phyloP scores from a whole-genome alignment of 2,888 invertebrate genomes.

The Proisotoma minuta region DNA sequence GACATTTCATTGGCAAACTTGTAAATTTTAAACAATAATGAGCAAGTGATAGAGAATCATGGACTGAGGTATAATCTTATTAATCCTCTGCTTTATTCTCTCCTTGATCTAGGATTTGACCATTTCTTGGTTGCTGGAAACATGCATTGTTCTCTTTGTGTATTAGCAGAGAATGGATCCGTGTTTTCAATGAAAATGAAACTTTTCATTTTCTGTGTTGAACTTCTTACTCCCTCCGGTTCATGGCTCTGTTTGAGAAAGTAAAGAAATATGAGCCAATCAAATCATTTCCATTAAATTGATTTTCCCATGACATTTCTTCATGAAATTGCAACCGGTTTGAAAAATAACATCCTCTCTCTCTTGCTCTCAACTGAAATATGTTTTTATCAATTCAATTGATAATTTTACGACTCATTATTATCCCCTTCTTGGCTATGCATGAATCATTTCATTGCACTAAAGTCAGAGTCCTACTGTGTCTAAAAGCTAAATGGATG shows the following conservation, averaged over 20 bases:
- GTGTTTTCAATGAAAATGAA: no score
- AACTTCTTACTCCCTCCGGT: no score
- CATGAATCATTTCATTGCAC: neutral
- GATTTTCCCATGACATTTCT: slow-evolving; percentile 24
- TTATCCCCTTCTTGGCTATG: neutral
- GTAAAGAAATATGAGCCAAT: slow-evolving; percentile 6
- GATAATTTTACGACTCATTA: slow-evolving; percentile 6
- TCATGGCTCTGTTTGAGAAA: no score
- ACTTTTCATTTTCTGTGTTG: no score
- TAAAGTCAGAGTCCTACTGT: neutral
- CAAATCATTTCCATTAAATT: slow-evolving; percentile 18
- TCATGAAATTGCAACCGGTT: neutral
- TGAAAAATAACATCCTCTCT: neutral
- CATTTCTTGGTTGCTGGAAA: no score
- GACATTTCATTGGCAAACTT: slow-evolving; percentile 6
- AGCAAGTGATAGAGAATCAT: slow-evolving; percentile 9
- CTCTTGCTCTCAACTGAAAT: neutral
- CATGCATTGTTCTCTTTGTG: no score
- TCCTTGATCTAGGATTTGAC: no score
- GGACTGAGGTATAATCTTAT: slow-evolving; percentile 1
- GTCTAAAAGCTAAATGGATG: neutral
- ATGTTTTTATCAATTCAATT: slow-evolving; percentile 1
- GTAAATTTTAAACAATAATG: neutral
- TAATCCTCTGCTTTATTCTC: slow-evolving; percentile 1
- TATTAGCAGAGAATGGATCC: no score